A percentile compares a stretch with the other conserved stretches of the same genome.
phyloP scores from a whole-genome alignment of 2,113 vertebrate species.

The Aramus guarauna region DNA sequence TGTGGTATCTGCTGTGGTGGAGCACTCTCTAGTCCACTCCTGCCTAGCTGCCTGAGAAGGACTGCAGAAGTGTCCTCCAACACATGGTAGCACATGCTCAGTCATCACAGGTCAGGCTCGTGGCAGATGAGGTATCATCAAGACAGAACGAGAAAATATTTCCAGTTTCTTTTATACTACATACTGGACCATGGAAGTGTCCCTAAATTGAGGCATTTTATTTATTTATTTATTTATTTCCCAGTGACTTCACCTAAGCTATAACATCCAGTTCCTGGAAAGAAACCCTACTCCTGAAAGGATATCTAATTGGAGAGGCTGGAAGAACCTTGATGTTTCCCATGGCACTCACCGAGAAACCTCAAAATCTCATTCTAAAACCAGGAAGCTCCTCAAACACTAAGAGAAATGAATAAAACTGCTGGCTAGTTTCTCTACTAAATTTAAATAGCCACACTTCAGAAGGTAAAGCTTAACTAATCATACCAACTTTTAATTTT shows the following conservation, averaged over 20 bases:
- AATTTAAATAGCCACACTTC: neutral
- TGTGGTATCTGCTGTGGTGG: neutral
- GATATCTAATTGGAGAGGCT: neutral
- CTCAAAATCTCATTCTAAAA: neutral
- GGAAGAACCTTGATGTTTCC: neutral
- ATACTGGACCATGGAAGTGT: neutral
- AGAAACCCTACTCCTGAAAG: neutral
- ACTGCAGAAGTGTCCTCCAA: neutral
- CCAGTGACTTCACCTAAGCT: neutral
- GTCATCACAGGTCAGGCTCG: neutral
- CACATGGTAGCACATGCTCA: neutral
- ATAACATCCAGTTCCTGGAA: neutral
- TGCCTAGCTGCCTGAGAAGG: neutral
- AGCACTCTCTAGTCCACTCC: rapidly evolving
- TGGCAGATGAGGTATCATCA: neutral
- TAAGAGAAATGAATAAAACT: neutral
- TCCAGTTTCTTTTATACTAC: neutral
- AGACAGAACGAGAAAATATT: neutral
- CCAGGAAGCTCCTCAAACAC: neutral
- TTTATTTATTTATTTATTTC: too few species aligned
- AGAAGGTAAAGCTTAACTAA: neutral
- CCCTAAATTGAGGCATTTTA: neutral
- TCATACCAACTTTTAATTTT: neutral
- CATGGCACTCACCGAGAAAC: neutral
- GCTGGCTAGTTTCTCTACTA: neutral